These are phyloP conservation scores for Pantala flavescens DNA, from an alignment of 1,140 invertebrate genomes.

Conservation along the genomic window DNA sequence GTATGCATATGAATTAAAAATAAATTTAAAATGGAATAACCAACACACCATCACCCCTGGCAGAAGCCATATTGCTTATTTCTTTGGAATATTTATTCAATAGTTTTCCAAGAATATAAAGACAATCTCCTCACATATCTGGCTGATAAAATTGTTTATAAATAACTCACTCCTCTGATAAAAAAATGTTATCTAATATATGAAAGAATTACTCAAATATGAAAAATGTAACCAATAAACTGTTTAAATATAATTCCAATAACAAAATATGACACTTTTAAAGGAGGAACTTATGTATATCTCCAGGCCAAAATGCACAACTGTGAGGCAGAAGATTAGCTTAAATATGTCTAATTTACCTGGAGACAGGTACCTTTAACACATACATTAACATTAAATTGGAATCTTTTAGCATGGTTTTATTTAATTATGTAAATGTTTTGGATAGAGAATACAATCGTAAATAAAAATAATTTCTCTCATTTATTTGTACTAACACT, in stretches of 20 bases:
- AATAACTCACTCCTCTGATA: too few species aligned
- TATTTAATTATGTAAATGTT: too few species aligned
- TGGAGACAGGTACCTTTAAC: conserved; percentile 2
- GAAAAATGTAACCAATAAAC: too few species aligned
- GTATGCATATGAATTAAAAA: background rate
- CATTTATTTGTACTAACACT: background rate
- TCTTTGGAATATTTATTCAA: background rate
- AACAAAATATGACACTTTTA: background rate
- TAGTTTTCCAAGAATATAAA: background rate
- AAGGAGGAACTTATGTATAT: background rate
- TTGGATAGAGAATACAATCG: background rate
- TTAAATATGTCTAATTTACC: background rate
- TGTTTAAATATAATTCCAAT: background rate
- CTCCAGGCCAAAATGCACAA: background rate
- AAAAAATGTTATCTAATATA: too few species aligned
- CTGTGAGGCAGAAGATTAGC: background rate
- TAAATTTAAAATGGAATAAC: conserved; percentile 5
- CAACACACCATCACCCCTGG: background rate
- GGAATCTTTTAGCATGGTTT: too few species aligned
- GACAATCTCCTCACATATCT: background rate
- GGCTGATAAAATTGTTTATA: too few species aligned
- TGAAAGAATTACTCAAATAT: too few species aligned
- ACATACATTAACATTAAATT: background rate
- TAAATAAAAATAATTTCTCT: background rate
- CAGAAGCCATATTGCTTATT: background rate